Base-by-base conservation (phyloP, 2,888 invertebrate genomes). In the Bimastos eiseni region DNA sequence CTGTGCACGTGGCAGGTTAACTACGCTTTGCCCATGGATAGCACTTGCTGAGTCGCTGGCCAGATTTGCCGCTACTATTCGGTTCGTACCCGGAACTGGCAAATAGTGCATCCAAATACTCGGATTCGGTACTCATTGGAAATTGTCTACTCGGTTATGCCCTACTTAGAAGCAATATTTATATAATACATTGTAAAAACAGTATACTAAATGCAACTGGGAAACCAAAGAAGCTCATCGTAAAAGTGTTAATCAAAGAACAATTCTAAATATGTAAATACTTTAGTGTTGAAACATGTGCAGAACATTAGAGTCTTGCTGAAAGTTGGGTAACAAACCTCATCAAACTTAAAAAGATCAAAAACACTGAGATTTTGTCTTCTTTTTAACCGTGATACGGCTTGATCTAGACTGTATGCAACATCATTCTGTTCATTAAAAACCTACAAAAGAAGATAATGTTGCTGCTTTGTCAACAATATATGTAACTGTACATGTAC, bases 381-480 rank as follows among this genome's bases (percentile, higher is more conserved):
- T 86, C 34, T 86, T 37, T 36, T 86, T 36, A 86, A 86, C 36
- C 86, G 34, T 86, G 86, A 86, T 21, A 37, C 37, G 19, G 90
- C 90, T 33, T 88, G 88, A 36, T 70, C 90, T 11, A 90, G 37
- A 55, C 89, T 89, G 83, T 89, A 89, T 6, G 49, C 70, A 24
- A 86, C 89, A 30, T 90, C 89, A 21, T 37, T 41, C 36, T 55
- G 36, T 3, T 38, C 38, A 49, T 90, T 88, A 33, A 88, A 70
- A 33, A 90, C 90, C 90, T 90, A 33, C 37, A 49, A 88, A 89
- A 89, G 70, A 15, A n/a, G n/a, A 70, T 8, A 30, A 70, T 70
- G 30, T n/a, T n/a, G 30, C n/a, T 70, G 30, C 13, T 70, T 70
- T 70, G 49, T n/a, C 70, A 70, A 70, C 11, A 70, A 8, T n/a